Base-by-base conservation (phyloP, 2,888 invertebrate species). In the Clistopyga incitator region DNA sequence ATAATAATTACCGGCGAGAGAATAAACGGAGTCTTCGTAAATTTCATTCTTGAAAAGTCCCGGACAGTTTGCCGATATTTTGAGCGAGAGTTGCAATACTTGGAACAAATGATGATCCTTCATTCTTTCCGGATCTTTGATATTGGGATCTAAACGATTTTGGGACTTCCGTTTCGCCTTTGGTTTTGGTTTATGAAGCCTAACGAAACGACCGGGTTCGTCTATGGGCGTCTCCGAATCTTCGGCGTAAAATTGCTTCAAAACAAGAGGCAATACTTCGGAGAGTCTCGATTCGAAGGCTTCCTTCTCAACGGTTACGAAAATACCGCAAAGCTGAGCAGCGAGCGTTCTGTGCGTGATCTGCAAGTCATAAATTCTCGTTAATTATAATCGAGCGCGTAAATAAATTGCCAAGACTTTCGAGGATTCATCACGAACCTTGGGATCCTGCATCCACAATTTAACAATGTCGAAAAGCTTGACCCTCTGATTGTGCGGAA, bases 71-170 rank as follows among this genome's bases (percentile, higher is more conserved):
- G 95, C 93, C 0, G 95, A 95, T 20, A 97, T 95, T 91, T 96
- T 97, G 0, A 96, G 93, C 6, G 97, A 93, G 75, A 97, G 93
- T 88, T 97, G 96, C 83, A 97, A 94, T 29, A 96, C 94, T 93
- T 97, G 97, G 88, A 96, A 97, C 13, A 96, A 89, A 89, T 96
- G 96, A 91, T 97, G 97, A 91, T 97, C 97, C 86, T 95, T 95
- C 79, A 95, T 94, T 74, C 95, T 95, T 85, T 96, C 95, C 71
- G 95, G 94, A 70, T 95, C 95, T 85, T 95, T 95, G 4, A 94
- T 92, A 86, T 93, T 91, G 6, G 91, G 88, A 10, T 92, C 89
- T 6, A 64, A 54, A 2, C 59, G 3, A 13, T 59, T 45, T 10
- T 23, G 10, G 0, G 52, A 68, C 20, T 25, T 82, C 25, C 29